These are phyloP conservation scores for Melolontha melolontha DNA, from an alignment of 2,888 invertebrate species.

Conservation along the genomic window DNA sequence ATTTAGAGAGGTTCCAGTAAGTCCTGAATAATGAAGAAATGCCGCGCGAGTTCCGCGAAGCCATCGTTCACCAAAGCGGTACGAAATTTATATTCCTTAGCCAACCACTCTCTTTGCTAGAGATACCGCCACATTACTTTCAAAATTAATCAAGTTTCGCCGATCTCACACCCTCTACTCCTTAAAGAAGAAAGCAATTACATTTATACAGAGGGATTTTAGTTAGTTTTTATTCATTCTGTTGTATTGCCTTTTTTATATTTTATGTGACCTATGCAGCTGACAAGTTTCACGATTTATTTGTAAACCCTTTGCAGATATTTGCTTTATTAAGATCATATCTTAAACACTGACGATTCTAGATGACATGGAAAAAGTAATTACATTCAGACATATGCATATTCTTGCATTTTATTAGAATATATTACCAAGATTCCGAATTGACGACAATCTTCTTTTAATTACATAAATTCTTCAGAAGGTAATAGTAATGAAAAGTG, in stretches of 20 bases:
- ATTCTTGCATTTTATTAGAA: no score
- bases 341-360: no score
- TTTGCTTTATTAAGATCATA: no score
- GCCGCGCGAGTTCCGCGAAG: slow-evolving; percentile 15
- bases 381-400: no score
- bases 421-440: no score
- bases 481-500: no score
- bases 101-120: neutral
- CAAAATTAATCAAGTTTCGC: slow-evolving; percentile 28
- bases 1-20: slow-evolving; percentile 35
- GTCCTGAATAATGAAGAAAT: slow-evolving; percentile 32
- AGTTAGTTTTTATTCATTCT: slow-evolving; percentile 11
- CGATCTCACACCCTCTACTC: neutral
- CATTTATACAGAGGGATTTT: slow-evolving; percentile 9
- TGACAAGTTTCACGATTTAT: no score
- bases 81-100: slow-evolving; percentile 26
- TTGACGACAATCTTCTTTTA: no score
- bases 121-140: slow-evolving; percentile 30
- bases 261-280: no score
- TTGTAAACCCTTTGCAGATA: no score
- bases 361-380: no score
- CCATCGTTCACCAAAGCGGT: slow-evolving; percentile 24
- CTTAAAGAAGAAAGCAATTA: slow-evolving; percentile 11
- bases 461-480: no score
- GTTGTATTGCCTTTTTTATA: neutral